A percentile compares a stretch with the other conserved stretches of the same genome.
These are phyloP conservation scores for Euplagia quadripunctaria DNA, from an alignment of 2,888 invertebrate species.

Conservation along the genomic window DNA sequence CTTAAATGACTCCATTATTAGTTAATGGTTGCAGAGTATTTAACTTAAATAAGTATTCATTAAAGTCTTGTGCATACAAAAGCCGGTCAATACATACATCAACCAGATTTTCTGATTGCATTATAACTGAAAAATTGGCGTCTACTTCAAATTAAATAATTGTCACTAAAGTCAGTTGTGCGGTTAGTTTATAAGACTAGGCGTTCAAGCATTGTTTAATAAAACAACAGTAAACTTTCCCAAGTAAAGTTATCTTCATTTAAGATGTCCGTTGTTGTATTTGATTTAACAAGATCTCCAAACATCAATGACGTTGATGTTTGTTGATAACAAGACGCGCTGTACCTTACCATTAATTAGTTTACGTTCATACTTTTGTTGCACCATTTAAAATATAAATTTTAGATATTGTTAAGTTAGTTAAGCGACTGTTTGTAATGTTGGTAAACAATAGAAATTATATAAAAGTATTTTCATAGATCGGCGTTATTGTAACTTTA, in stretches of 20 bases:
- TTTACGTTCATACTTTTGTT: slow-evolving; percentile 59
- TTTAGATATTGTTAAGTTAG: slow-evolving; percentile 78
- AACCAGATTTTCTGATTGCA: neutral
- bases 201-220: slow-evolving; percentile 1
- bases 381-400: slow-evolving; percentile 52
- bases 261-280: slow-evolving; percentile 47
- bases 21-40: neutral
- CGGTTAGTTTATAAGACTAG: neutral
- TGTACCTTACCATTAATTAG: slow-evolving; percentile 61
- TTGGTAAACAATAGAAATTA: slow-evolving; percentile 65
- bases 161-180: neutral
- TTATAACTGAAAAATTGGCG: neutral
- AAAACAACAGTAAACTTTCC: slow-evolving; percentile 35
- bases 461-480: slow-evolving; percentile 75
- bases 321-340: slow-evolving; percentile 52
- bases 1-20: neutral
- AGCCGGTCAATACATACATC: neutral
- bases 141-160: neutral
- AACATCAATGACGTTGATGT: slow-evolving; percentile 57
- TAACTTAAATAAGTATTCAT: too few species aligned
- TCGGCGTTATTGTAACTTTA: slow-evolving; percentile 66
- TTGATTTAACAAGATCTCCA: slow-evolving; percentile 49
- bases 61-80: neutral
- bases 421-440: slow-evolving; percentile 77
- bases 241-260: slow-evolving; percentile 31